Base-by-base conservation (phyloP, 2,797 vertebrate genomes). In the Mus caroli region DNA sequence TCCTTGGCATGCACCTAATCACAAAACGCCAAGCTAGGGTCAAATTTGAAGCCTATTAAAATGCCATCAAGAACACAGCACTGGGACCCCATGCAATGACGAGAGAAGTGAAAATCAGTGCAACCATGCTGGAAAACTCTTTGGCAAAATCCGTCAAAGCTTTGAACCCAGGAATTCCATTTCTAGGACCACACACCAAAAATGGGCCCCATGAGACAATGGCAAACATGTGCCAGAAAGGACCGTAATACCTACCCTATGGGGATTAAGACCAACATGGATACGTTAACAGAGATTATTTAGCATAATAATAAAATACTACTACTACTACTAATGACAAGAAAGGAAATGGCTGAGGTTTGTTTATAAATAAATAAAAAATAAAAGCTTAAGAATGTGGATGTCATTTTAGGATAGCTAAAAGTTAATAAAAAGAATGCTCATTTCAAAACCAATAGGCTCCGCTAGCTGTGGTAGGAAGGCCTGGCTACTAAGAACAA, bases 11-110 rank as follows among this genome's bases (percentile, higher is more conserved):
- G 90, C 85, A 31, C 4, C 71, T 84, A 73, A 87, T n/a, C 69
- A 64, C 22, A 75, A 78, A 80, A 92, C 17, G 3, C 4, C 24
- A 12, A 60, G 85, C 14, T 91, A 87, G 0, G 2, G 8, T 89
- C 87, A 94, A 43, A 64, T 90, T 84, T 93, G 78, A 91, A 96
- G 86, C 43, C 60, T 76, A 94, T 86, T 84, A 90, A 86, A 92
- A 76, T 43, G 19, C 3, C 64, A 52, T 40, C 58, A 86, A 95
- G 67, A 73, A 62, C 13, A 40, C 24, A 24, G 26, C 85, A 90
- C 69, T 9, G 10, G 31, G 40, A 76, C 84, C 60, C 92, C 37
- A 85, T 43, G n/a, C 13, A 56, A 34, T 43, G 79, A 3, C 77
- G 31, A 73, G 17, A 10, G 26, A 93, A 84, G 31, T 69, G 50